These are phyloP conservation scores for Amphiprion clarkii DNA, from an alignment of 2,797 vertebrate genomes.

Conservation along the genomic window DNA sequence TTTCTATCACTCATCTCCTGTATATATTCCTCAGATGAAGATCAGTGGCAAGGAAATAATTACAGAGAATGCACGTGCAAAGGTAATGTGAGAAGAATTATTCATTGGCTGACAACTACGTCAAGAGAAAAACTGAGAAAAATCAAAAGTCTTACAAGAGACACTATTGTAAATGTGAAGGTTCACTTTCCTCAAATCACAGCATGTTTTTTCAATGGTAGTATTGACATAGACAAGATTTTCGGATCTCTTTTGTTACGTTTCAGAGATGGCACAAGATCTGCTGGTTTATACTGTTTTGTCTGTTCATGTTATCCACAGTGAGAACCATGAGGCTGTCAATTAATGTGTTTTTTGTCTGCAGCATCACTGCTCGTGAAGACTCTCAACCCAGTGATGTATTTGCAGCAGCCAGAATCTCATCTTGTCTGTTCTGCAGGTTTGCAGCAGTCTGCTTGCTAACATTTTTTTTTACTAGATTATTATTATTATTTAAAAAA, in stretches of 20 bases:
- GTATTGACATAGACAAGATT: not conserved
- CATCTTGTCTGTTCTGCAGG: conserved; percentile 2
- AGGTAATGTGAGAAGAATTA: conserved; percentile 25
- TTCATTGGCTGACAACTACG: conserved; percentile 37
- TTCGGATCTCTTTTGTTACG: not conserved
- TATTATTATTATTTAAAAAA: conserved; percentile 14
- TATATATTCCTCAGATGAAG: conserved; percentile 15
- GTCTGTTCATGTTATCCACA: not conserved
- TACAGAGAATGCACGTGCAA: conserved; percentile 20
- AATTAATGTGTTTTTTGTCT: not conserved
- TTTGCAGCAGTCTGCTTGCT: conserved; percentile 9
- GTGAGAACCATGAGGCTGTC: not conserved
- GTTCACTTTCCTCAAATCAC: conserved; percentile 1
- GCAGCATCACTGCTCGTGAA: not conserved
- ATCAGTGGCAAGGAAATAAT: conserved; percentile 50
- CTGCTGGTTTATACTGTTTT: not conserved
- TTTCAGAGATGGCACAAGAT: not conserved
- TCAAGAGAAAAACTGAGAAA: conserved; percentile 11
- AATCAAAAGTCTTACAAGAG: not conserved
- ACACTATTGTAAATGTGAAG: not conserved
- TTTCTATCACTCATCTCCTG: conserved; percentile 40
- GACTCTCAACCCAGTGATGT: conserved; percentile 4
- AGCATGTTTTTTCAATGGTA: not conserved
- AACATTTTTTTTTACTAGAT: not conserved
- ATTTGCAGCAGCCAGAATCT: conserved; percentile 24